phyloP scores from a whole-genome alignment of 2,888 invertebrate genomes.

The Dinocampus coccinellae region DNA sequence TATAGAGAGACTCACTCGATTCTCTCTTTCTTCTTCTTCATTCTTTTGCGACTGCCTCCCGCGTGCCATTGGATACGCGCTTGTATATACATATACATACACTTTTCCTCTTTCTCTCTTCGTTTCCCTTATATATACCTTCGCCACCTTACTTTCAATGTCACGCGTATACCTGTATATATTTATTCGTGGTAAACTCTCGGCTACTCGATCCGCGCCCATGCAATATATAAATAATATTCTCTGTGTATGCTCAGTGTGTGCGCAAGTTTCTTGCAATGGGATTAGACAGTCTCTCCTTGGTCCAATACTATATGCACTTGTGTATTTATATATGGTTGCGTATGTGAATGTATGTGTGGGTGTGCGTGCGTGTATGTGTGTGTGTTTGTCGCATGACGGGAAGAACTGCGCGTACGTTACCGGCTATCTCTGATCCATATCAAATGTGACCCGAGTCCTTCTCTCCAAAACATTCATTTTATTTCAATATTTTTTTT shows the following conservation, averaged over 20 bases:
- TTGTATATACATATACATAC: slow-evolving; percentile 47
- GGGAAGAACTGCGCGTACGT: slow-evolving; percentile 64
- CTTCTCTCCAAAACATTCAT: slow-evolving; percentile 40
- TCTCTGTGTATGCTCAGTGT: slow-evolving; percentile 37
- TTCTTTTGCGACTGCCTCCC: slow-evolving; percentile 32
- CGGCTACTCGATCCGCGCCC: slow-evolving; percentile 47
- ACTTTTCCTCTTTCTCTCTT: slow-evolving; percentile 45
- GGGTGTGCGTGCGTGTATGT: slow-evolving; percentile 25
- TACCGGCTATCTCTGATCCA: slow-evolving; percentile 67
- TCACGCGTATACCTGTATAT: slow-evolving; percentile 24
- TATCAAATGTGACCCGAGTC: slow-evolving; percentile 66
- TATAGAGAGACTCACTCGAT: slow-evolving; percentile 42
- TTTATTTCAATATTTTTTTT: slow-evolving; percentile 18
- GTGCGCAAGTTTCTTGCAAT: slow-evolving; percentile 35
- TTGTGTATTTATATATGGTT: slow-evolving; percentile 15
- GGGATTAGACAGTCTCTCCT: slow-evolving; percentile 42
- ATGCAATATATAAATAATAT: slow-evolving; percentile 62
- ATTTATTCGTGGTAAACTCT: slow-evolving; percentile 13
- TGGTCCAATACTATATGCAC: neutral
- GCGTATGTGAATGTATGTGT: slow-evolving; percentile 17
- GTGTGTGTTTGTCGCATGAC: slow-evolving; percentile 54
- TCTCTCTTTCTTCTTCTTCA: neutral
- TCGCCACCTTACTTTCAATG: slow-evolving; percentile 43
- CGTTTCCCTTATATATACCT: slow-evolving; percentile 31
- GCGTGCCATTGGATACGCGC: slow-evolving; percentile 42